Base-by-base conservation (phyloP, 2,113 vertebrate species). In the Notarius quadriscutis region DNA sequence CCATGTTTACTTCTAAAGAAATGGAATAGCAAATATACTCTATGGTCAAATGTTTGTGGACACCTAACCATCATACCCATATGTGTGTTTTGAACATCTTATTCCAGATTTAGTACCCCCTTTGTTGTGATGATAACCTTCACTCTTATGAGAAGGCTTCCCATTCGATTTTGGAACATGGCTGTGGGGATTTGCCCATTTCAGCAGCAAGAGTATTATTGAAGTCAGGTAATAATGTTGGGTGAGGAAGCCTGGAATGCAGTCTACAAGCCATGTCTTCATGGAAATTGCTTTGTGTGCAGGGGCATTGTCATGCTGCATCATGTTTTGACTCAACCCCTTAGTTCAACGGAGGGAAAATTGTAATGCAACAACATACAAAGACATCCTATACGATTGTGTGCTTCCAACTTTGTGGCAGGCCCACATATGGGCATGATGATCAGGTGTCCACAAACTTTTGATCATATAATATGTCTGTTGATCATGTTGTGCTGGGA, bases 1-100 rank as follows among this genome's bases (percentile, higher is more conserved):
- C 86, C 6, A 91, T 94, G 94, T 94, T 95, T 95, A 95, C 92
- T 89, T 86, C 90, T 89, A 89, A 63, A 62, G 57, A 27, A 62
- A 77, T 83, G 15, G 53, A 87, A 83, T 18, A 63, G 65, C 41
- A 83, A 12, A 75, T 72, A 83, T n/a, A 71, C 34, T 83, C 65
- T 65, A 17, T 51, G 77, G 18, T 8, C 27, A 80, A 22, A 81
- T 0, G 20, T 30, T 53, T 78, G 75, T n/a, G 25, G 50, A 55
- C 7, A 17, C 14, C 51, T 78, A 22, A 78, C 4, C 74, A 77
- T 77, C 2, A 41, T 17, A 41, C 30, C 15, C 17, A 10, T 50
- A 15, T 78, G 74, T 78, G 50, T 11, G 7, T 53, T 78, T n/a
- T 53, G 6, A 78, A 53, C 74, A 78, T 78, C n/a, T 4, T 0